Conservation (phyloP, 2,888 invertebrate genomes). For the Drosophila neutralis region DNA sequence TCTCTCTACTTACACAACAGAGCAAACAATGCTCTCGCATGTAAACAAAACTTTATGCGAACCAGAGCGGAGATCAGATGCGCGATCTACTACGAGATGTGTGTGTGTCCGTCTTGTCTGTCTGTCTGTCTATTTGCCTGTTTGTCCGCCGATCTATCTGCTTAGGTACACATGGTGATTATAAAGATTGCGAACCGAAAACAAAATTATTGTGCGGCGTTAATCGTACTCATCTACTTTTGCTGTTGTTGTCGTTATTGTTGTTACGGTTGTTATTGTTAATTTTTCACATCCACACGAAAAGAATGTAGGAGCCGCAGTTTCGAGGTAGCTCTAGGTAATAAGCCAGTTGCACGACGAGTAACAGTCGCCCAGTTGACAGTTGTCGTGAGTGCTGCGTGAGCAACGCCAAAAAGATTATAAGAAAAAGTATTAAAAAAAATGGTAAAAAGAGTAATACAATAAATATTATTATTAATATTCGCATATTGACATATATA, state of each 20-base stretch:
- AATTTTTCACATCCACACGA: conserved; percentile 29
- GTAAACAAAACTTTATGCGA: conserved; percentile 65
- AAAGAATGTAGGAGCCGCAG: conserved; percentile 26
- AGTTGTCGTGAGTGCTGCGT: conserved; percentile 43
- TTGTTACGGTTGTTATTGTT: conserved; percentile 36
- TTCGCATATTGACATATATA: conserved; percentile 30
- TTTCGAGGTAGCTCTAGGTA: conserved; percentile 32
- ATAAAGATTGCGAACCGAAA: conserved; percentile 67
- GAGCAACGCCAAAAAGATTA: conserved; percentile 10
- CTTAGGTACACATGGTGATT: conserved; percentile 69
- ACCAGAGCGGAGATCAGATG: conserved; percentile 20
- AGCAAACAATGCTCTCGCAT: conserved; percentile 48
- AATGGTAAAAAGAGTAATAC: background rate
- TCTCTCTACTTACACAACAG: conserved; percentile 31
- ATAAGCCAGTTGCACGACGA: conserved; percentile 55
- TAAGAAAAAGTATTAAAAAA: background rate
- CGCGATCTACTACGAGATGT: conserved; percentile 12
- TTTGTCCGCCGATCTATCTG: conserved; percentile 66
- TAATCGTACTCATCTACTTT: conserved; percentile 33
- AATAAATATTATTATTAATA: background rate
- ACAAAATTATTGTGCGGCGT: conserved; percentile 46
- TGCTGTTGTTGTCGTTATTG: conserved; percentile 31
- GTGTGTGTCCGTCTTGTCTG: conserved; percentile 12
- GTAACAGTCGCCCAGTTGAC: conserved; percentile 46
- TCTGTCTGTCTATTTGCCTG: conserved; percentile 18